phyloP scores from a whole-genome alignment of 2,888 invertebrate species.

The Mythimna vitellina region DNA sequence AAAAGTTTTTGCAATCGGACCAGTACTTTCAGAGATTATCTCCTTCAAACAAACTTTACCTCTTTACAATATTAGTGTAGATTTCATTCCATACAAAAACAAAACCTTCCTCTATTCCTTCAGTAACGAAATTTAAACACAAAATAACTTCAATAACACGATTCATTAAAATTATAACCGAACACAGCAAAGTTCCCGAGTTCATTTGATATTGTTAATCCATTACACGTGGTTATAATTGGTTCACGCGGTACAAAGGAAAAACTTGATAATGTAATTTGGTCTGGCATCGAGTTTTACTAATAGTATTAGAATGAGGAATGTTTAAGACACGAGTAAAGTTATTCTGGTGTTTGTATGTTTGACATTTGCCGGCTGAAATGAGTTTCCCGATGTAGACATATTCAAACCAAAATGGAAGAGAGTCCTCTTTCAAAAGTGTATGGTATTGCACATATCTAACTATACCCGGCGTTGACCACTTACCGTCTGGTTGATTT shows the following conservation, averaged over 20 bases:
- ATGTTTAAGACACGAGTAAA: constrained; percentile 2
- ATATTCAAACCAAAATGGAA: no score
- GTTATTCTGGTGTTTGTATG: constrained; percentile 1
- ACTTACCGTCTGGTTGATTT: no score
- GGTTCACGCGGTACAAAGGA: constrained; percentile 31
- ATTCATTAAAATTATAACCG: constrained; percentile 9
- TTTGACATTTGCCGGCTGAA: not conserved
- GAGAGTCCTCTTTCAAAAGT: no score
- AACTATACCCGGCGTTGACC: no score
- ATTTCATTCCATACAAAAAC: not conserved
- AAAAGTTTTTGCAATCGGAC: no score
- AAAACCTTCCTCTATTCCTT: not conserved
- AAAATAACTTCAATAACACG: constrained; percentile 5
- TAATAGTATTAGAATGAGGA: constrained; percentile 25
- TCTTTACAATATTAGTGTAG: no score
- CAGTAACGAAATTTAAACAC: not conserved
- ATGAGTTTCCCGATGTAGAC: no score
- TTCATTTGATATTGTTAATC: constrained; percentile 41
- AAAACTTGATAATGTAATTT: constrained; percentile 54
- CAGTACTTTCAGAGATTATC: no score
- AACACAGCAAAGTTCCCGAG: constrained; percentile 28
- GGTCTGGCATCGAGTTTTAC: constrained; percentile 13
- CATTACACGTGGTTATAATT: constrained; percentile 43
- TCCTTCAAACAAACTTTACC: no score
- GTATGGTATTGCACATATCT: no score